phyloP scores from a whole-genome alignment of 2,797 vertebrate genomes.

The Cottoperca gobio region DNA sequence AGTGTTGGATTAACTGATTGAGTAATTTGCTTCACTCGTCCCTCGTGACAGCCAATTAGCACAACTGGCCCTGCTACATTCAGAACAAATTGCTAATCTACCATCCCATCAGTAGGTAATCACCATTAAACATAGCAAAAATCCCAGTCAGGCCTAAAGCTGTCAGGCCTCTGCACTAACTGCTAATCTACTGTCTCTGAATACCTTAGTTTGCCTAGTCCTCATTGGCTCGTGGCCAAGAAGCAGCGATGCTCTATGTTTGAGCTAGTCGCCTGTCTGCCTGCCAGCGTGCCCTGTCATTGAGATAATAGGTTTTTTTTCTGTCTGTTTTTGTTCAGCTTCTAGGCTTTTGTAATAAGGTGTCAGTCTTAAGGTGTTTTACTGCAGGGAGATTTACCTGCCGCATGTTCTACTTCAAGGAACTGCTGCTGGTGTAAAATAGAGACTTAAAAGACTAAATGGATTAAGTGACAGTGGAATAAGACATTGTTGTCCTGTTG shows the following conservation, averaged over 20 bases:
- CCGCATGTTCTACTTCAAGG: constrained; percentile 24
- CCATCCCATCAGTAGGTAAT: constrained; percentile 45
- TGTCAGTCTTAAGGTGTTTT: constrained; percentile 54
- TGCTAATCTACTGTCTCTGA: constrained; percentile 44
- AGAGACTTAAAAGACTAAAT: constrained; percentile 27
- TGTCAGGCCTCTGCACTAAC: constrained; percentile 36
- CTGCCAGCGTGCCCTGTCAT: constrained; percentile 55
- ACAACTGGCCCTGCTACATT: constrained; percentile 52
- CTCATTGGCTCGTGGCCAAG: constrained; percentile 39
- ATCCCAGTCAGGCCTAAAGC: constrained; percentile 33
- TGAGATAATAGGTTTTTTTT: constrained; percentile 73
- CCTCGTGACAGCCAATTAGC: constrained; percentile 37
- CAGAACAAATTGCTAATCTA: constrained; percentile 47
- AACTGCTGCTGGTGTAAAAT: constrained; percentile 9
- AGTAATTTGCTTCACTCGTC: constrained; percentile 37
- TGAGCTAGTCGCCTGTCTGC: constrained; percentile 33
- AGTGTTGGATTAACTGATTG: constrained; percentile 35
- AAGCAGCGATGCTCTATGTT: constrained; percentile 39
- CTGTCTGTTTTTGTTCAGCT: constrained; percentile 62
- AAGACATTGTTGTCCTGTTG: constrained; percentile 10
- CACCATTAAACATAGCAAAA: constrained; percentile 44
- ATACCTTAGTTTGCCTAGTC: constrained; percentile 41
- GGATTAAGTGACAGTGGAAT: constrained; percentile 24
- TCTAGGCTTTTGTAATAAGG: constrained; percentile 59
- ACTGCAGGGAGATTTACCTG: constrained; percentile 49